Evolutionary conservation across 2,888 invertebrate genomes (phyloP), one percentile per base, ranked within the genome.

Genomic region (Himalopsyche anomala): DNA sequence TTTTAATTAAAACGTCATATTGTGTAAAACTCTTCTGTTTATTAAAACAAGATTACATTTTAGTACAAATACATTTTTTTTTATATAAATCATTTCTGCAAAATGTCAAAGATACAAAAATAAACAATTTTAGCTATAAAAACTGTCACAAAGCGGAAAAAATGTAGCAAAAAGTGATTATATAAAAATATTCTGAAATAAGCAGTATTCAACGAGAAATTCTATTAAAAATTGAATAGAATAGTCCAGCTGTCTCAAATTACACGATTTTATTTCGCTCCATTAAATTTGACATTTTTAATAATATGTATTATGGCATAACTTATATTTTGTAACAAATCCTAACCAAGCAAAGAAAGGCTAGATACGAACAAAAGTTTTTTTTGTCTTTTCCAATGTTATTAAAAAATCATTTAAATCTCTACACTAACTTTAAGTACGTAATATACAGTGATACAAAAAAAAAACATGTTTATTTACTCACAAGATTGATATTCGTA

Each of bases 401-500:
- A 62, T 62, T 62, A 62, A 62, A 62, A 62, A 62, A 19, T 62
- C 19, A 19, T 62, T 62, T 62, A n/a, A 62, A 62, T 19, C 9
- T 19, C 62, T 62, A 62, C 19, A 19, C 62, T 62, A 62, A 62
- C 19, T 62, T 62, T 62, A 62, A 19, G 62, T 62, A 62, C 62
- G 28, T 62, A 62, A 62, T 62, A 62, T 62, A 62, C 62, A 62
- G 62, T 62, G 62, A 19, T 19, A 19, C 62, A 86, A 81, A 84
- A 82, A 84, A 82, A 36, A 83, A 81, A 84, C 56, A 84, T 80
- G 82, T 80, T 36, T 82, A 82, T 85, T 28, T 40, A 74, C 62
- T 55, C 51, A 51, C 12, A 51, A 4, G 2, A 15, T 51, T 51
- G 51, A 15, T 15, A 4, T 51, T 82, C 51, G n/a, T 56, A 38